Percentiles rank a stretch among this genome's conserved stretches.
Conservation (phyloP, 2,888 invertebrate genomes). For the Drosophila siamana region DNA sequence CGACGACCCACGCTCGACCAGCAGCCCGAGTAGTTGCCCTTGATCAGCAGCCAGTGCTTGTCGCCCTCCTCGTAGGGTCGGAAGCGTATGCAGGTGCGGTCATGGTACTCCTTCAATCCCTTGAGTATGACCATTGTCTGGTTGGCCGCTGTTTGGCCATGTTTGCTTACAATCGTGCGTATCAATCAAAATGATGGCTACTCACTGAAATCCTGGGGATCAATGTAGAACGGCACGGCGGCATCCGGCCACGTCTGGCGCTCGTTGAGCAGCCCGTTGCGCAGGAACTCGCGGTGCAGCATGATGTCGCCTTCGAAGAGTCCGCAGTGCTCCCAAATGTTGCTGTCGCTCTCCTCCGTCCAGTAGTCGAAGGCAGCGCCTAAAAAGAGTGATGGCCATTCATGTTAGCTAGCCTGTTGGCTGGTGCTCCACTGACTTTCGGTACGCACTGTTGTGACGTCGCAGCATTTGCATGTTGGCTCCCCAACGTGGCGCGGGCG, state of each 20-base stretch:
- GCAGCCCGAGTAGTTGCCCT: slow-evolving; percentile 87
- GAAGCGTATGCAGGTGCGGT: slow-evolving; percentile 88
- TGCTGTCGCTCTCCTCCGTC: slow-evolving; percentile 85
- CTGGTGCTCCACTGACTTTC: not conserved
- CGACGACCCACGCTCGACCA: slow-evolving; percentile 89
- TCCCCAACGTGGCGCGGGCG: slow-evolving; percentile 80
- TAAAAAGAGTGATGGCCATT: slow-evolving; percentile 25
- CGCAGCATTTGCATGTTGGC: slow-evolving; percentile 81
- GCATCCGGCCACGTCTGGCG: slow-evolving; percentile 86
- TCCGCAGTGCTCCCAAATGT: slow-evolving; percentile 87
- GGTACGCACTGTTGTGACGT: slow-evolving; percentile 82
- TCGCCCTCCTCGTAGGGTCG: slow-evolving; percentile 87
- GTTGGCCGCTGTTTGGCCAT: slow-evolving; percentile 81
- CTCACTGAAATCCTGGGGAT: slow-evolving; percentile 87
- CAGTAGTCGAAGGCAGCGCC: slow-evolving; percentile 85
- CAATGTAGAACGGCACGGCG: slow-evolving; percentile 87
- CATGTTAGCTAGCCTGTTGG: not conserved
- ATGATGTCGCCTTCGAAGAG: slow-evolving; percentile 88
- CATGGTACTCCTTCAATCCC: slow-evolving; percentile 88
- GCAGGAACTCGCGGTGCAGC: slow-evolving; percentile 83
- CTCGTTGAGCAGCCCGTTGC: slow-evolving; percentile 86
- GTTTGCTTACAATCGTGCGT: slow-evolving; percentile 24
- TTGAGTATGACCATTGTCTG: slow-evolving; percentile 86
- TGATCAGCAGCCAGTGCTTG: slow-evolving; percentile 87
- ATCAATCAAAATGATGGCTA: slow-evolving; percentile 36